Conservation (phyloP, 2,113 vertebrate genomes). For the Syrrhaptes paradoxus region DNA sequence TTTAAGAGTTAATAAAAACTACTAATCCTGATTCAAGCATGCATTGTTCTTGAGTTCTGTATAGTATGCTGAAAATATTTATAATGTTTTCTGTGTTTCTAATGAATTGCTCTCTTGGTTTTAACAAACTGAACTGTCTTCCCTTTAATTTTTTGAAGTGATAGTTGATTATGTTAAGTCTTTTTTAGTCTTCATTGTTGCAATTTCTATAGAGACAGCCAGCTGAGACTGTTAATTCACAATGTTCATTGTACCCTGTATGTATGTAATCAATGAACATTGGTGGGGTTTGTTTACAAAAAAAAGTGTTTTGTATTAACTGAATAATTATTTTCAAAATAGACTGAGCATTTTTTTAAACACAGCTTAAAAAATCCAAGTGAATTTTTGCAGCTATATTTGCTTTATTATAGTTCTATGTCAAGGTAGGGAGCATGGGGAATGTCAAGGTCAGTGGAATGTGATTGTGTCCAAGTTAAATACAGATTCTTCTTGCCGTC, state of each 20-base stretch:
- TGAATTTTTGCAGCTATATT: background rate
- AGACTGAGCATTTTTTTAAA: background rate
- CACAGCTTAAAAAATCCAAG: background rate
- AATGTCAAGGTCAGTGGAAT: background rate
- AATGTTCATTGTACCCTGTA: background rate
- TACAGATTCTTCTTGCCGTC: background rate
- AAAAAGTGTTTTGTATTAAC: background rate
- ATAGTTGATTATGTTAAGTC: background rate
- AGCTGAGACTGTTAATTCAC: background rate
- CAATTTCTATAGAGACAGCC: background rate
- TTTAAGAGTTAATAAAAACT: background rate
- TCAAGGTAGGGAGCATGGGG: background rate
- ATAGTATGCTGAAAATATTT: background rate
- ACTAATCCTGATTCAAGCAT: background rate
- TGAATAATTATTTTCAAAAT: background rate
- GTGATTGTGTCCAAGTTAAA: background rate
- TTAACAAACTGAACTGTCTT: background rate
- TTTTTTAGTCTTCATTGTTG: background rate
- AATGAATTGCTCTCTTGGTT: background rate
- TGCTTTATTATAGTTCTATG: background rate
- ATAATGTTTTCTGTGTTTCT: background rate
- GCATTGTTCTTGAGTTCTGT: background rate
- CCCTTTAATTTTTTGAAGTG: background rate
- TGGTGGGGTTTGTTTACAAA: background rate
- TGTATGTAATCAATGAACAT: background rate